Evolutionary conservation across 2,113 vertebrate species (phyloP).

Genomic region (Pipa parva): DNA sequence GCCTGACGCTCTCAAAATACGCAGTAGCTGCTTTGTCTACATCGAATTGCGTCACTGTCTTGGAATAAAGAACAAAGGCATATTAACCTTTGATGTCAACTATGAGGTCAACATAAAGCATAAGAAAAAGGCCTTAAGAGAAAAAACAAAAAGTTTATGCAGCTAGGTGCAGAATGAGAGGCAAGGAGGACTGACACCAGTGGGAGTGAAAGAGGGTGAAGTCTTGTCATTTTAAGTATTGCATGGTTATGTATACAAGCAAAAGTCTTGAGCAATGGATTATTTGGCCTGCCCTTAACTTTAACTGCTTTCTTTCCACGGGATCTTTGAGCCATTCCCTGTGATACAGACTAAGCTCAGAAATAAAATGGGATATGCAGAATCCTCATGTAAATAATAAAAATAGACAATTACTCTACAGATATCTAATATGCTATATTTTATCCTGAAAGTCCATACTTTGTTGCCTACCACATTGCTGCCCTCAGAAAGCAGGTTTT

Average conservation of each 20-base stretch:
- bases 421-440: background rate
- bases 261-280: too few species aligned
- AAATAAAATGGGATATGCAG: background rate
- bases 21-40: background rate
- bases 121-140: background rate
- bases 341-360: background rate
- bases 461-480: background rate
- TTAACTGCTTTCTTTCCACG: background rate
- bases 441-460: background rate
- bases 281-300: background rate
- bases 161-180: background rate
- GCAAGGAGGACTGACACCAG: background rate
- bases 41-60: background rate
- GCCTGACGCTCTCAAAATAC: background rate
- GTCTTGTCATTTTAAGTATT: too few species aligned
- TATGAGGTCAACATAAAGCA: background rate
- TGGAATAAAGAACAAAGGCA: background rate
- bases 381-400: background rate
- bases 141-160: background rate
- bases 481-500: background rate
- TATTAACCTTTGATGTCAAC: background rate
- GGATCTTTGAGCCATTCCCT: too few species aligned
- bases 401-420: background rate
- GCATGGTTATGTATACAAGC: too few species aligned
- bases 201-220: background rate